A percentile compares a stretch with the other conserved stretches of the same genome.
Evolutionary conservation across 2,888 invertebrate species (phyloP).

Genomic region (Aphidius colemani): DNA sequence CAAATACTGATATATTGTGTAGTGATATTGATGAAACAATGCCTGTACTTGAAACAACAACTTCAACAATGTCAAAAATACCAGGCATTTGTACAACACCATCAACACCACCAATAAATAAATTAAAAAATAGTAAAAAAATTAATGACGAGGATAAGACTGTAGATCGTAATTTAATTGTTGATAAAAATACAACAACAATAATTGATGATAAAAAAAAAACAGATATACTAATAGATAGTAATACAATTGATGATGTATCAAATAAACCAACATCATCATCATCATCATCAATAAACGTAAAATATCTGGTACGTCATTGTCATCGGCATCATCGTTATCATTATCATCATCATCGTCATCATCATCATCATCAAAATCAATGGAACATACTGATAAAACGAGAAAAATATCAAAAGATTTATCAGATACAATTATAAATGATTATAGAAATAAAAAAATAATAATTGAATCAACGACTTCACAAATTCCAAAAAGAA

Average conservation of each 20-base stretch:
- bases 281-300: conserved; percentile 30
- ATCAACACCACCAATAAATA: conserved; percentile 48
- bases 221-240: conserved; percentile 15
- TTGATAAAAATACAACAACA: conserved; percentile 25
- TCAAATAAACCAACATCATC: conserved; percentile 7
- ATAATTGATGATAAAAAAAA: conserved; percentile 23
- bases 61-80: conserved; percentile 50
- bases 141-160: conserved; percentile 53
- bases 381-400: conserved; percentile 24
- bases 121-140: conserved; percentile 49
- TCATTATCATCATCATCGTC: too few relatives aligned
- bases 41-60: conserved; percentile 54
- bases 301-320: neutral
- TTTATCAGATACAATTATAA: conserved; percentile 1
- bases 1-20: conserved; percentile 43
- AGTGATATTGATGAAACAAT: conserved; percentile 54
- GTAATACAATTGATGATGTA: neutral
- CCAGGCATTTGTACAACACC: conserved; percentile 52
- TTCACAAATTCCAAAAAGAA: conserved; percentile 32
- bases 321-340: too few relatives aligned
- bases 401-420: conserved; percentile 34
- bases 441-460: conserved; percentile 24
- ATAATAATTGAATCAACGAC: conserved; percentile 22
- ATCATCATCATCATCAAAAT: too few relatives aligned
- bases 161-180: conserved; percentile 39